phyloP scores from a whole-genome alignment of 2,113 vertebrate species.

The Spermophilus dauricus region DNA sequence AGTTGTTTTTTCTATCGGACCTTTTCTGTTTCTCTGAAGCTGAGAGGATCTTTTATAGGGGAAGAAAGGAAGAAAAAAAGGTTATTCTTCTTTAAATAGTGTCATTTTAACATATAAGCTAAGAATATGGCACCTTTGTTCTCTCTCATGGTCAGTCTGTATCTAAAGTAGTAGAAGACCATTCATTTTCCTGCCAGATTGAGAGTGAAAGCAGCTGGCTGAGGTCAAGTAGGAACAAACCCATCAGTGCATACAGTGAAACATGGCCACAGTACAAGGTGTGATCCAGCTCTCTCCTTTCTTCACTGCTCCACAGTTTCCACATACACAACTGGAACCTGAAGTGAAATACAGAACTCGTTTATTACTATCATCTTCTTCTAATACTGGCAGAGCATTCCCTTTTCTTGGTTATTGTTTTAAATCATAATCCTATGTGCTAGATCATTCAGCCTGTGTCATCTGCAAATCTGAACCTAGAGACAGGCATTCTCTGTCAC shows the following conservation, averaged over 20 bases:
- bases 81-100: background rate
- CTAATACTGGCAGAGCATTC: background rate
- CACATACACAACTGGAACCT: background rate
- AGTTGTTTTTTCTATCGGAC: background rate
- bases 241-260: background rate
- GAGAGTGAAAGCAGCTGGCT: background rate
- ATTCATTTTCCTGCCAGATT: background rate
- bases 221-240: background rate
- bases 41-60: background rate
- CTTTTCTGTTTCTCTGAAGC: background rate
- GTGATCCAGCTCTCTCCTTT: background rate
- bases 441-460: background rate
- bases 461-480: constrained; percentile 11
- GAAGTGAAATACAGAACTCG: background rate
- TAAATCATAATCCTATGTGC: background rate
- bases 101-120: background rate
- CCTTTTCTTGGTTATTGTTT: background rate
- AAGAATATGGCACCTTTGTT: background rate
- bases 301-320: background rate
- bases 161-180: background rate
- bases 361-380: constrained; percentile 1
- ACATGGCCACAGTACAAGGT: background rate
- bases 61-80: background rate
- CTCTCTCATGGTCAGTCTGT: background rate
- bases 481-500: background rate